A percentile compares a stretch with the other conserved stretches of the same genome.
Evolutionary conservation across 2,888 invertebrate genomes (phyloP).

Genomic region (Endotricha flammealis): DNA sequence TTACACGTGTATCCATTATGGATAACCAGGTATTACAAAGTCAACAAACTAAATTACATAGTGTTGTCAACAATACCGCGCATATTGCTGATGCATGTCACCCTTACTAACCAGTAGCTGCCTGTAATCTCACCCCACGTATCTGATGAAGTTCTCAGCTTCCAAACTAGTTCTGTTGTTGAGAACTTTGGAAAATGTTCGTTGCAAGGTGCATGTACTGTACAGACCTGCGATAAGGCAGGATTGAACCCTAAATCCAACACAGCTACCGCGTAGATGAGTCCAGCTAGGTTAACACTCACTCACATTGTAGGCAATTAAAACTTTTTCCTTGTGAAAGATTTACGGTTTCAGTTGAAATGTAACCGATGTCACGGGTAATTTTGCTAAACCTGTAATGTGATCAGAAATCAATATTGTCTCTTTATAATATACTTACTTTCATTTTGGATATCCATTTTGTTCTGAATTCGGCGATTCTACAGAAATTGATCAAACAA

Average conservation of each 20-base stretch:
- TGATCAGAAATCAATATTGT: too few species aligned
- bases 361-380: too few species aligned
- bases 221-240: slow-evolving; percentile 60
- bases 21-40: neutral
- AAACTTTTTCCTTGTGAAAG: slow-evolving; percentile 35
- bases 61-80: slow-evolving; percentile 18
- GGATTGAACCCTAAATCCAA: slow-evolving; percentile 62
- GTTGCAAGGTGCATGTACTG: slow-evolving; percentile 62
- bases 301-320: slow-evolving; percentile 51
- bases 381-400: too few species aligned
- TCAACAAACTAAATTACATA: slow-evolving; percentile 2
- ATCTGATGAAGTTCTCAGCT: slow-evolving; percentile 60
- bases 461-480: too few species aligned
- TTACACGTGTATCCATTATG: too few species aligned
- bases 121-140: slow-evolving; percentile 18
- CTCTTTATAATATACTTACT: too few species aligned
- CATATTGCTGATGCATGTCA: slow-evolving; percentile 35
- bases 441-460: too few species aligned
- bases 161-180: slow-evolving; percentile 72
- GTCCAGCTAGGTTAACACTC: slow-evolving; percentile 29
- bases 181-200: slow-evolving; percentile 59
- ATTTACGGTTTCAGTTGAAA: too few species aligned
- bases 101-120: slow-evolving; percentile 17
- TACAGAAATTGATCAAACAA: too few species aligned
- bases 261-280: slow-evolving; percentile 32